A percentile compares a stretch with the other conserved stretches of the same genome.
Conservation (phyloP, 2,888 invertebrate species). For the Mimas tiliae region DNA sequence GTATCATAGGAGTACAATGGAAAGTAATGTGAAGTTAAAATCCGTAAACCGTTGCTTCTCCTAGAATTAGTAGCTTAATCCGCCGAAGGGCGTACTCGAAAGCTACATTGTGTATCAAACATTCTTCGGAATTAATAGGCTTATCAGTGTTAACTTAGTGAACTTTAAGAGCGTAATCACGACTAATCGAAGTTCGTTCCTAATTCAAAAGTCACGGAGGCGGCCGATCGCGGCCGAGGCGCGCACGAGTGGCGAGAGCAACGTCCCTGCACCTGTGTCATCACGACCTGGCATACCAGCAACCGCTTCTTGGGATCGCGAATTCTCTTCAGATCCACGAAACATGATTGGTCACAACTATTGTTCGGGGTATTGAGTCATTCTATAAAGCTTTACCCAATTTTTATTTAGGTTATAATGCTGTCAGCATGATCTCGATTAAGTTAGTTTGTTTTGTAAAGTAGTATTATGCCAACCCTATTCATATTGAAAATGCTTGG, state of each 20-base stretch:
- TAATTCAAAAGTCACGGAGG: slow-evolving; percentile 60
- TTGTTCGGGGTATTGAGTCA: background rate
- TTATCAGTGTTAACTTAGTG: background rate
- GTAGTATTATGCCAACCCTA: background rate
- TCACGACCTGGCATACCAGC: slow-evolving; percentile 71
- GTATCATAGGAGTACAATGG: too few relatives aligned
- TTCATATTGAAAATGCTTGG: background rate
- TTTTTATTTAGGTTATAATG: slow-evolving; percentile 5
- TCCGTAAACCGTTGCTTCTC: background rate
- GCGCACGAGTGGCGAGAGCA: slow-evolving; percentile 65
- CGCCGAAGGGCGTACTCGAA: background rate
- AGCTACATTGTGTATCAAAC: background rate
- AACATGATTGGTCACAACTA: slow-evolving; percentile 45
- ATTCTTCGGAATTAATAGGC: background rate
- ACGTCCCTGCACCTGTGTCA: slow-evolving; percentile 72
- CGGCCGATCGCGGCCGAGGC: slow-evolving; percentile 49
- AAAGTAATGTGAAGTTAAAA: background rate
- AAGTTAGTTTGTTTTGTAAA: background rate
- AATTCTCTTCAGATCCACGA: slow-evolving; percentile 55
- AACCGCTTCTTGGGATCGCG: slow-evolving; percentile 50
- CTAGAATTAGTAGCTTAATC: background rate
- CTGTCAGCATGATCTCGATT: too few relatives aligned
- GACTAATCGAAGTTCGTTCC: slow-evolving; percentile 55
- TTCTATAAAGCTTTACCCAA: slow-evolving; percentile 1
- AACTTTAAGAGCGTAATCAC: slow-evolving; percentile 30